A percentile compares a stretch with the other conserved stretches of the same genome.
These are phyloP conservation scores for Gobionotothen gibberifrons DNA, from an alignment of 2,797 vertebrate genomes.

Conservation along the genomic window DNA sequence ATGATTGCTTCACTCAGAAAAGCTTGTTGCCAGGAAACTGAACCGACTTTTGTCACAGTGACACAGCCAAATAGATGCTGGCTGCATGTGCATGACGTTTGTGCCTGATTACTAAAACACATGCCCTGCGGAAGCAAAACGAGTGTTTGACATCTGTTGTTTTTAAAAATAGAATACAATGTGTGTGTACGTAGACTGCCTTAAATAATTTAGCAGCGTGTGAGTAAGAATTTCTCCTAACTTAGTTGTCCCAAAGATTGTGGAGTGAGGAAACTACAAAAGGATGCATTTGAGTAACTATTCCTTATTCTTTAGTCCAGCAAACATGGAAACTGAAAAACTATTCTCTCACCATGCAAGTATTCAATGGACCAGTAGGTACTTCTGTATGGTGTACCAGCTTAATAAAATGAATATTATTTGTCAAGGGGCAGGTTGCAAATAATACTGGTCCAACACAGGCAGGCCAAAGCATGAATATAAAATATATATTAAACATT, in stretches of 20 bases:
- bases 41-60: background rate
- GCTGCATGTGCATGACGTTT: background rate
- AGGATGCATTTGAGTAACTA: no score
- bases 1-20: background rate
- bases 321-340: no score
- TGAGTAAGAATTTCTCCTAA: background rate
- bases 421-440: background rate
- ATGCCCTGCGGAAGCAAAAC: background rate
- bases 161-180: background rate
- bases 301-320: no score
- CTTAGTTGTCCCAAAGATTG: background rate
- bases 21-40: conserved; percentile 38
- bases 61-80: background rate
- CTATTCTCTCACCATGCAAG: no score
- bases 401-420: background rate
- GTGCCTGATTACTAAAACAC: background rate
- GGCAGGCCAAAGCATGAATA: background rate
- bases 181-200: background rate
- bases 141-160: background rate
- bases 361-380: background rate
- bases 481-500: background rate
- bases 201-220: background rate
- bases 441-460: background rate
- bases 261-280: no score
- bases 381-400: background rate